A percentile compares a stretch with the other conserved stretches of the same genome.
phyloP scores from a whole-genome alignment of 2,797 vertebrate species.

The Melanotaenia maccullochi region DNA sequence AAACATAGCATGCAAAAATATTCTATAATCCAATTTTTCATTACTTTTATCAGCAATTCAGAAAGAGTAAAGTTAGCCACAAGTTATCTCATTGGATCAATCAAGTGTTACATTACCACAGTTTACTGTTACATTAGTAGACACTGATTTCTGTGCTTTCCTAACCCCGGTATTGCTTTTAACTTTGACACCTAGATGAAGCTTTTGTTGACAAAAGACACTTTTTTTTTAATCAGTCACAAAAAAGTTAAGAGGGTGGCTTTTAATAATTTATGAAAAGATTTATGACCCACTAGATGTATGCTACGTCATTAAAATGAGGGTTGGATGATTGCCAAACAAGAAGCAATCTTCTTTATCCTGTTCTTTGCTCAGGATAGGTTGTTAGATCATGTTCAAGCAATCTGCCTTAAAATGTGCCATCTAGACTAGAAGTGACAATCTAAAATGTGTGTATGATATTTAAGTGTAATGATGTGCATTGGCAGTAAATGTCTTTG shows the following conservation, averaged over 20 bases:
- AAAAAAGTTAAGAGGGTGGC: too few species aligned
- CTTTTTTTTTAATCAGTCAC: too few species aligned
- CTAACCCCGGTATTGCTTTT: neutral
- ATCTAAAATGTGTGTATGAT: constrained; percentile 60
- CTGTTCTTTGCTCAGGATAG: neutral
- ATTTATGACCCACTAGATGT: neutral
- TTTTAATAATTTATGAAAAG: neutral
- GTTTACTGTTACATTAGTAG: neutral
- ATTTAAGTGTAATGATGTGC: constrained; percentile 61
- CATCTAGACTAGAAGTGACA: constrained; percentile 39
- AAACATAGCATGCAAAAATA: neutral
- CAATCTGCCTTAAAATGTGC: constrained; percentile 34
- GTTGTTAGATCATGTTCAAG: constrained; percentile 5
- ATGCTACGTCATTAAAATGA: neutral
- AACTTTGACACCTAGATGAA: too few species aligned
- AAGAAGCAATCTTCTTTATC: neutral
- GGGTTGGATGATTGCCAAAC: neutral
- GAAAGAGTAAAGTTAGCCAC: neutral
- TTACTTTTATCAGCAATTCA: neutral
- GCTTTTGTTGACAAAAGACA: too few species aligned
- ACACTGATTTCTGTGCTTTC: neutral
- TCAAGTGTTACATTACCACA: neutral
- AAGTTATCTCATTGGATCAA: neutral
- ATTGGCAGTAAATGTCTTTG: constrained; percentile 62
- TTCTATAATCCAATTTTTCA: neutral